These are phyloP conservation scores for Platichthys stellatus DNA, from an alignment of 2,113 vertebrate genomes.

Conservation along the genomic window DNA sequence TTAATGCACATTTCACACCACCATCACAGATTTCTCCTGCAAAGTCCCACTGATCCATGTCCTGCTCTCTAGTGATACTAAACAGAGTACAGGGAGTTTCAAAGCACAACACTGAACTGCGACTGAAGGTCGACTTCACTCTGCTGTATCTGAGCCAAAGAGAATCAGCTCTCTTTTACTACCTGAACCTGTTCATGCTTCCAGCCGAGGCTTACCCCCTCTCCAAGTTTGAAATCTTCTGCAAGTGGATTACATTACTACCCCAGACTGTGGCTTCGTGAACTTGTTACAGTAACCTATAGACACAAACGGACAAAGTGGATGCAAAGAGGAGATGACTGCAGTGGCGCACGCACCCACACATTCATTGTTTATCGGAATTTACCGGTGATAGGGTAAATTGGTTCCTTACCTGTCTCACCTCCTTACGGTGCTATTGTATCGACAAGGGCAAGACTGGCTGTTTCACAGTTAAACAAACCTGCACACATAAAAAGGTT, in stretches of 20 bases:
- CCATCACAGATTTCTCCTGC: not conserved
- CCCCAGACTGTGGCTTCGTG: not conserved
- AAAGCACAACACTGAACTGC: not conserved
- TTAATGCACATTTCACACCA: constrained; percentile 7
- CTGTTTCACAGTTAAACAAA: constrained; percentile 12
- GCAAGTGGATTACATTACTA: not conserved
- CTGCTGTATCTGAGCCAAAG: not conserved
- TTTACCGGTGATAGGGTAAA: constrained; percentile 17
- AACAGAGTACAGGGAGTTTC: constrained; percentile 7
- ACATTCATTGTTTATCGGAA: not conserved
- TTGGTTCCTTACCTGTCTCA: constrained; percentile 30
- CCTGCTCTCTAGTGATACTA: not conserved
- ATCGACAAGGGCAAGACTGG: constrained; percentile 35
- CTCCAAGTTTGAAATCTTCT: not conserved
- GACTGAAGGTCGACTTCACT: not conserved
- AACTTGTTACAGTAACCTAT: not conserved
- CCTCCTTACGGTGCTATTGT: constrained; percentile 15
- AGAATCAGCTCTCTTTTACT: not conserved
- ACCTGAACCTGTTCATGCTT: not conserved
- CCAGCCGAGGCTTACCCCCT: not conserved
- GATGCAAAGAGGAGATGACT: not conserved
- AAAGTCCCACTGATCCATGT: not conserved
- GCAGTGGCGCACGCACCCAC: not conserved
- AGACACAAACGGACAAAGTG: not conserved
- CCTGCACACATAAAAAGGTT: not conserved